Percentiles rank a stretch among this genome's conserved stretches.
Conservation (phyloP, 2,113 vertebrate genomes). For the Chaenogobius annularis region DNA sequence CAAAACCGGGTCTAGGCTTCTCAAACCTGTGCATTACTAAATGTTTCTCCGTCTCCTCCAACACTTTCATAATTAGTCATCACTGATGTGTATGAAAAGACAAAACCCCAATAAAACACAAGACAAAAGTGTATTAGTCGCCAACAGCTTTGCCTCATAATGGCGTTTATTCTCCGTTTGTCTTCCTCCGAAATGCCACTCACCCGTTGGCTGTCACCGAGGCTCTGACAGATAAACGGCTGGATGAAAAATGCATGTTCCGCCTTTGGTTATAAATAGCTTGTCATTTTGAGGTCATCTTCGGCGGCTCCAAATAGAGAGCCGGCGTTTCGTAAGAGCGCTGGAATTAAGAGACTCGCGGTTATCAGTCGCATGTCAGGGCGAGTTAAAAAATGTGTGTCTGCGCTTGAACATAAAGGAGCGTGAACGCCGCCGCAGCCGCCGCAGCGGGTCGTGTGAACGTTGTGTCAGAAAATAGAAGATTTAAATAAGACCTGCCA, state of each 20-base stretch:
- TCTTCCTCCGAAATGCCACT: not conserved
- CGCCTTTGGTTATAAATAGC: conserved; percentile 44
- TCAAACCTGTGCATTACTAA: too few relatives aligned
- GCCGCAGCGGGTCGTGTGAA: too few relatives aligned
- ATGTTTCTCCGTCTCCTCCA: too few relatives aligned
- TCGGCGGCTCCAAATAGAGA: conserved; percentile 16
- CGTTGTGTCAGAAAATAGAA: too few relatives aligned
- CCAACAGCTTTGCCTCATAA: not conserved
- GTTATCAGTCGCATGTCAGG: conserved; percentile 5
- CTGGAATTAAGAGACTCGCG: conserved; percentile 11
- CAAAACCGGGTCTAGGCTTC: not conserved
- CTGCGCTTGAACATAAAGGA: not conserved
- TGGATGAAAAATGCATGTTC: conserved; percentile 51
- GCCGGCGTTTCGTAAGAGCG: conserved; percentile 23
- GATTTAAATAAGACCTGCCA: too few relatives aligned
- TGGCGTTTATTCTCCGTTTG: not conserved
- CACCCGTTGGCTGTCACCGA: conserved; percentile 13
- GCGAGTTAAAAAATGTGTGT: not conserved
- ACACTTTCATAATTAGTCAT: too few relatives aligned
- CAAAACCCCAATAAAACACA: too few relatives aligned
- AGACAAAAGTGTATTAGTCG: too few relatives aligned
- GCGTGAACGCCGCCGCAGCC: not conserved
- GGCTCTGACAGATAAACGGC: conserved; percentile 35
- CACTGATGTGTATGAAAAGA: too few relatives aligned
- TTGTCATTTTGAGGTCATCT: conserved; percentile 13